Base-by-base conservation (phyloP, 1,140 invertebrate species). In the Brachionus rotundiformis region DNA sequence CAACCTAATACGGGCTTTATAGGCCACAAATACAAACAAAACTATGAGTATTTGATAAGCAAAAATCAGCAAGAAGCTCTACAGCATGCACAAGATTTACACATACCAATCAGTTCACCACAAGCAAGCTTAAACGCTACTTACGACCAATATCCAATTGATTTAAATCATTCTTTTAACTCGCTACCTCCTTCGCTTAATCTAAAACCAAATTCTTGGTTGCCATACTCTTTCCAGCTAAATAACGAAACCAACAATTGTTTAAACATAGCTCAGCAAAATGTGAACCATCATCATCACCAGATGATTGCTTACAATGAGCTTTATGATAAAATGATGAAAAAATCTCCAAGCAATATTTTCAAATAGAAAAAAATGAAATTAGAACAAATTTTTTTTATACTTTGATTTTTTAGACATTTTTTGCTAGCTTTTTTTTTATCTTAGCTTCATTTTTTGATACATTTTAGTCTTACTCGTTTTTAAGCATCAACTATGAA, bases 121-220 rank as follows among this genome's bases (percentile, higher is more conserved):
- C 16, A 36, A 36, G 16, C 16, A 4, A 19, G 33, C 31, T n/a
- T 68, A 11, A 68, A 68, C 8, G 47, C 19, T 54, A 29, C 29
- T 3, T 68, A 36, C 29, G 63, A 68, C 4, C 31, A 31, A 23
- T 68, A 16, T 36, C 33, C 63, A 19, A 11, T 73, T 11, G 68
- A 73, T 27, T 41, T 73, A 23, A 73, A 73, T 44, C 33, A 63
- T 63, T 27, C 59, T 25, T 68, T 33, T 36, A 68, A 23, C 63
- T 68, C 63, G 33, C 23, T 68, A 19, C 63, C 63, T 19, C 31
- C 63, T 33, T 68, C 63, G 1, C 33, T 68, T 25, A 47, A 73
- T 44, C 19, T 73, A 41, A 73, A 73, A 73, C 68, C 68, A 73
- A 73, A 73, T 73, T 73, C 68, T 11, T 73, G 68, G 68, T 73